phyloP scores from a whole-genome alignment of 30 jellyfish, hydroid and myxozoan species.

The Pseudorhiza aurosa region DNA sequence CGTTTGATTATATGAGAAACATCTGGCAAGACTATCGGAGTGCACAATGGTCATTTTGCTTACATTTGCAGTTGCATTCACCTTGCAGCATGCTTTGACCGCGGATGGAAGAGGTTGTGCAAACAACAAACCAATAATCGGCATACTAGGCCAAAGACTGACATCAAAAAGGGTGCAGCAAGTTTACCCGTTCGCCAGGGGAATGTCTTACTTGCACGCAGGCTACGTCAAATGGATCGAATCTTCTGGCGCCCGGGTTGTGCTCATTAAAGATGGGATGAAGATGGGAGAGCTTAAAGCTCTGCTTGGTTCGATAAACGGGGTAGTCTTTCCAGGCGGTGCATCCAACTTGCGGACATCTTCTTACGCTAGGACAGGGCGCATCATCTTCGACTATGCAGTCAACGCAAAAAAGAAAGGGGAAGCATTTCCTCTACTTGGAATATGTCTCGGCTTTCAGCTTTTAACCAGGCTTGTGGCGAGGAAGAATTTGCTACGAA shows the following conservation, averaged over 20 bases:
- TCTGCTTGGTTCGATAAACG: conserved; percentile 29
- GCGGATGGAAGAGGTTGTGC: not conserved
- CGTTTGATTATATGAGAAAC: not conserved
- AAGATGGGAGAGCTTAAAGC: not conserved
- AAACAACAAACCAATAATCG: conserved; percentile 46
- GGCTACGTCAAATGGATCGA: conserved; percentile 56
- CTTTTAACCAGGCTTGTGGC: conserved; percentile 18
- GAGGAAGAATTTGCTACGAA: conserved; percentile 3
- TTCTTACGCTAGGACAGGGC: conserved; percentile 47
- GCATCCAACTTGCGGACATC: conserved; percentile 27
- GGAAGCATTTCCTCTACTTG: conserved; percentile 29
- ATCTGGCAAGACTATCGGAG: not conserved
- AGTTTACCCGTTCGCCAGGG: conserved; percentile 25
- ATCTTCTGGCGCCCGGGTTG: conserved; percentile 58
- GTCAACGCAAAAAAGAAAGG: conserved; percentile 23
- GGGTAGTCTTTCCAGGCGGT: conserved; percentile 65
- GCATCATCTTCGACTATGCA: conserved; percentile 29
- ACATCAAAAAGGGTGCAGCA: not conserved
- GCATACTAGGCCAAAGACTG: conserved; percentile 30
- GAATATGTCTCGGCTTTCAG: conserved; percentile 62
- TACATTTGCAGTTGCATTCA: not conserved
- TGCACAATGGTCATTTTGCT: not conserved
- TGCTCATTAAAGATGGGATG: conserved; percentile 32
- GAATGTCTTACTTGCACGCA: conserved; percentile 44
- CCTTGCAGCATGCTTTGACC: not conserved